Evolutionary conservation across 2,113 vertebrate species (phyloP), one percentile per base, ranked within the genome.

Genomic region (Collichthys lucidus): DNA sequence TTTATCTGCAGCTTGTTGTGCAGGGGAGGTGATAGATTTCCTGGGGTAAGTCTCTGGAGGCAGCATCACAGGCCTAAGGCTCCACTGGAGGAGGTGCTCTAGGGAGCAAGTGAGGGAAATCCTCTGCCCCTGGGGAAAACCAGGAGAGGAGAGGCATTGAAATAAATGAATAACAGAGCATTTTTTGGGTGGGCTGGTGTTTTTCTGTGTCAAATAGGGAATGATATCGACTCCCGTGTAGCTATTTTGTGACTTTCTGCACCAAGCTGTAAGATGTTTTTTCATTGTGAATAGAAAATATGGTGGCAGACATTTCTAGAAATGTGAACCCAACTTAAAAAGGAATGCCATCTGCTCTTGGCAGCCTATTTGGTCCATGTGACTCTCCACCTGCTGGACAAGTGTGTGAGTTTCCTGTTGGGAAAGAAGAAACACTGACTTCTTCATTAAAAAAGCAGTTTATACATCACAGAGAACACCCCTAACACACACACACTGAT

Each of bases 301-400:
- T 47, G 29, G 67, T 26, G 24, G 31, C 44, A 77, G 59, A 70
- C 42, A 19, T 70, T 20, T 75, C 26, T 17, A 49, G 15, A 86
- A 84, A 86, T 72, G 59, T 79, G 49, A 84, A 80, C 87, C 76
- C 22, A 66, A 52, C 46, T 60, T 86, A 44, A 76, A 85, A 81
- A 87, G 24, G n/a, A 87, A 65, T 20, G n/a, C 78, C 67, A 83
- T 85, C 74, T 85, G 83, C 62, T 90, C 77, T 84, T 86, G 80
- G 80, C 76, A 78, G 83, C 71, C 66, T 79, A 60, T 61, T 72
- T 70, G 35, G 24, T 65, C 52, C 64, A 77, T 66, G 57, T 59
- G 69, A 85, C 55, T 66, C 66, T 79, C 46, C 74, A 60, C 64
- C 66, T 77, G 70, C 74, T 74, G 79, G 74, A 82, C 78, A 60